Conservation (phyloP, 2,113 vertebrate genomes). For the Heteronetta atricapilla region DNA sequence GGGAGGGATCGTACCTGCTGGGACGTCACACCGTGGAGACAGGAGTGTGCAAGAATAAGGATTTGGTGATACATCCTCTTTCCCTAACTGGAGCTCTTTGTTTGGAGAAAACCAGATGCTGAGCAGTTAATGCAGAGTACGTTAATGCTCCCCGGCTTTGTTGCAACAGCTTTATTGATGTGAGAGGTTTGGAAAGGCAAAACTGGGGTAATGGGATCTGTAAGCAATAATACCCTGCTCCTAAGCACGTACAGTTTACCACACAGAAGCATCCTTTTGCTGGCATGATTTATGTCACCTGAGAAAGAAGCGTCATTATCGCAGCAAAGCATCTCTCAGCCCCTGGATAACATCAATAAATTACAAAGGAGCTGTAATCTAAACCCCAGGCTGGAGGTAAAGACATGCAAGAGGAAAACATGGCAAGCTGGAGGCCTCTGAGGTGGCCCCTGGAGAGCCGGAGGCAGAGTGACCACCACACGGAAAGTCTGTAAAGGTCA, state of each 20-base stretch:
- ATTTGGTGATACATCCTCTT: neutral
- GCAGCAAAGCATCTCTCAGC: neutral
- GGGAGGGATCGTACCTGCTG: rapidly evolving
- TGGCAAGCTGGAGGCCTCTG: neutral
- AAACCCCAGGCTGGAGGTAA: neutral
- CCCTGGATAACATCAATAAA: constrained; percentile 6
- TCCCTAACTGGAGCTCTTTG: neutral
- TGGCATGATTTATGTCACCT: constrained; percentile 7
- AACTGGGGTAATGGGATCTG: neutral
- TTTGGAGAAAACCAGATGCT: neutral
- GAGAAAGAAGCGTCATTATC: constrained; percentile 5
- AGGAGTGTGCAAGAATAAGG: neutral
- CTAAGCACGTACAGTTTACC: neutral
- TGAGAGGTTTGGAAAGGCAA: neutral
- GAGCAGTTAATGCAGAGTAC: neutral
- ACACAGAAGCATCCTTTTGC: neutral
- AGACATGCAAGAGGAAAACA: neutral
- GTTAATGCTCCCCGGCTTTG: neutral
- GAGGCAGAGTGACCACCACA: rapidly evolving
- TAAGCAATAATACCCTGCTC: neutral
- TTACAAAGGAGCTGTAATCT: neutral
- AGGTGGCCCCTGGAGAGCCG: neutral
- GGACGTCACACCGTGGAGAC: rapidly evolving
- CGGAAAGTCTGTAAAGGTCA: neutral
- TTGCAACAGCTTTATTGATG: neutral